These are phyloP conservation scores for Calephelis perditalis DNA, from an alignment of 2,888 invertebrate species.

Conservation along the genomic window DNA sequence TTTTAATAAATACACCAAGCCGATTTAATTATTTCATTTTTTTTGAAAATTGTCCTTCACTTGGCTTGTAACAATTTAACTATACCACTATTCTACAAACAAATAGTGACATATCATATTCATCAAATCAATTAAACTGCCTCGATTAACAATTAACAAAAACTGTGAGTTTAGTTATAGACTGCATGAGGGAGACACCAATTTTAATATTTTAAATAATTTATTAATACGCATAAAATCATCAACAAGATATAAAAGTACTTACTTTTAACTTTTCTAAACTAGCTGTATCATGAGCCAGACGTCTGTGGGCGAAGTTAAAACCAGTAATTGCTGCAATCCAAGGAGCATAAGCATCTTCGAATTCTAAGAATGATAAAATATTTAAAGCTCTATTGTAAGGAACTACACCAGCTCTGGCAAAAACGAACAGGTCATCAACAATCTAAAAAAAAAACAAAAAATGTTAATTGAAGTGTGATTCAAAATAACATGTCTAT, in stretches of 20 bases:
- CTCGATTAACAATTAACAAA: no score
- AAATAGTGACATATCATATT: no score
- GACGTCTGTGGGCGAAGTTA: constrained; percentile 54
- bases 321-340: constrained; percentile 77
- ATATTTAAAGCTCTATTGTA: constrained; percentile 78
- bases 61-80: no score
- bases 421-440: constrained; percentile 81
- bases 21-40: no score
- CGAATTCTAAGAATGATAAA: constrained; percentile 75
- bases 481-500: no score
- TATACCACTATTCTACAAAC: no score
- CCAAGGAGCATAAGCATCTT: constrained; percentile 84
- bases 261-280: constrained; percentile 45
- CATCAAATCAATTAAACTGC: no score
- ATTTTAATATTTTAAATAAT: not conserved
- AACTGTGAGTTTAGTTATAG: no score
- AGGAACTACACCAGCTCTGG: constrained; percentile 66
- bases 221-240: not conserved
- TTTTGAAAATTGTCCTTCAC: no score
- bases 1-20: no score
- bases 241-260: not conserved
- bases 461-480: not conserved
- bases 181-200: no score
- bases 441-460: constrained; percentile 57
- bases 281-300: constrained; percentile 51